Evolutionary conservation across 2,888 invertebrate species (phyloP).

Genomic region (Zhuqinia jingwanae): DNA sequence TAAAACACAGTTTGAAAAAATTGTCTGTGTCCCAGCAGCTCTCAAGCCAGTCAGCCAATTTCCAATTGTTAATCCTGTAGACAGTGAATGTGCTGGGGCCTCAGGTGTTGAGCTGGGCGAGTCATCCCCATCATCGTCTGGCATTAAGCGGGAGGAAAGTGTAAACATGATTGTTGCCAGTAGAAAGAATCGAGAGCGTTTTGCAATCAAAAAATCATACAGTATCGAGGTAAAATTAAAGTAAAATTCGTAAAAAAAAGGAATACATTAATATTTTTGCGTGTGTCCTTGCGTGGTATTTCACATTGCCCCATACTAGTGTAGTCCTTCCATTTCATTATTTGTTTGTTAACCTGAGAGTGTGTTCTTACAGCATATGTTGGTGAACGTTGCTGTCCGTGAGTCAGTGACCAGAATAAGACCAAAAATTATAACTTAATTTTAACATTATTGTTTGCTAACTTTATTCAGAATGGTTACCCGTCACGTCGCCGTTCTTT

Average conservation of each 20-base stretch:
- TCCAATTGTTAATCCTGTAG: slow-evolving; percentile 47
- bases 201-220: slow-evolving; percentile 98
- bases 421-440: no score
- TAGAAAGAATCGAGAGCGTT: slow-evolving; percentile 97
- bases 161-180: slow-evolving; percentile 91
- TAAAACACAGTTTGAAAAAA: slow-evolving; percentile 63
- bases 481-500: slow-evolving; percentile 96
- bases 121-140: neutral
- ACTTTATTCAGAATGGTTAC: slow-evolving; percentile 93
- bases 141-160: slow-evolving; percentile 53
- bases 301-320: slow-evolving; percentile 17
- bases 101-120: slow-evolving; percentile 6
- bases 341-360: neutral
- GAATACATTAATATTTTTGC: neutral
- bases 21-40: slow-evolving; percentile 50
- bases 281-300: neutral
- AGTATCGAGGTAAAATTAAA: slow-evolving; percentile 94
- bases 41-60: slow-evolving; percentile 13
- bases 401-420: no score
- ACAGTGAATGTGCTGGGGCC: slow-evolving; percentile 31
- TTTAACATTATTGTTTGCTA: neutral
- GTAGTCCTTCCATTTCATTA: neutral
- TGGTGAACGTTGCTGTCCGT: no score
- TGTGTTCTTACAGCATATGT: no score
- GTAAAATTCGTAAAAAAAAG: neutral